These are phyloP conservation scores for Leucophenga varia DNA, from an alignment of 1,140 invertebrate genomes.

Conservation along the genomic window DNA sequence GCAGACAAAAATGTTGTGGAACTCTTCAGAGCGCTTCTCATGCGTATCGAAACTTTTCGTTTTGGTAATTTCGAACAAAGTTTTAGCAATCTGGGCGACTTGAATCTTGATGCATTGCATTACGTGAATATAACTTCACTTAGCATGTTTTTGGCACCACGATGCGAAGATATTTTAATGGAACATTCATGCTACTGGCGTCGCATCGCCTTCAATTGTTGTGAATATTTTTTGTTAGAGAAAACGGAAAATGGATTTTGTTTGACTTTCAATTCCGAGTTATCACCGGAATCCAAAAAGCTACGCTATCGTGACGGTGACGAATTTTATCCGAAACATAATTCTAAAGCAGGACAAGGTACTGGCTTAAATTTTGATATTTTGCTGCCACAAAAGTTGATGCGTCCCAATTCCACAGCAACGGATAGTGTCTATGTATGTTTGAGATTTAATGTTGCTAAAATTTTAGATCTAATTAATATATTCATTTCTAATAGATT, in stretches of 20 bases:
- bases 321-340: constrained; percentile 35
- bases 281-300: constrained; percentile 18
- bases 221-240: constrained; percentile 36
- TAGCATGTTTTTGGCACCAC: constrained; percentile 17
- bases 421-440: constrained; percentile 35
- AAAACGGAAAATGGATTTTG: constrained; percentile 40
- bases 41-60: constrained; percentile 28
- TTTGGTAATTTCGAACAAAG: constrained; percentile 25
- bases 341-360: constrained; percentile 35
- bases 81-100: constrained; percentile 29
- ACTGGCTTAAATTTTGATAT: constrained; percentile 36
- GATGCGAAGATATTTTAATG: constrained; percentile 32
- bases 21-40: constrained; percentile 24
- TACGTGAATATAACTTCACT: constrained; percentile 28
- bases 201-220: constrained; percentile 30
- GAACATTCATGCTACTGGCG: constrained; percentile 30
- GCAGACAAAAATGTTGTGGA: constrained; percentile 18
- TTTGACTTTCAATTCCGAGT: constrained; percentile 36
- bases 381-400: constrained; percentile 23
- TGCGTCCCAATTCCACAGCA: constrained; percentile 23
- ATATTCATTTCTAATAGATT: constrained; percentile 15
- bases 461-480: not conserved
- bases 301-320: constrained; percentile 18
- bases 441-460: not conserved
- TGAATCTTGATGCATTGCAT: constrained; percentile 30